Evolutionary conservation across 2,888 invertebrate species (phyloP).

Genomic region (Rotaria magnacalcarata): DNA sequence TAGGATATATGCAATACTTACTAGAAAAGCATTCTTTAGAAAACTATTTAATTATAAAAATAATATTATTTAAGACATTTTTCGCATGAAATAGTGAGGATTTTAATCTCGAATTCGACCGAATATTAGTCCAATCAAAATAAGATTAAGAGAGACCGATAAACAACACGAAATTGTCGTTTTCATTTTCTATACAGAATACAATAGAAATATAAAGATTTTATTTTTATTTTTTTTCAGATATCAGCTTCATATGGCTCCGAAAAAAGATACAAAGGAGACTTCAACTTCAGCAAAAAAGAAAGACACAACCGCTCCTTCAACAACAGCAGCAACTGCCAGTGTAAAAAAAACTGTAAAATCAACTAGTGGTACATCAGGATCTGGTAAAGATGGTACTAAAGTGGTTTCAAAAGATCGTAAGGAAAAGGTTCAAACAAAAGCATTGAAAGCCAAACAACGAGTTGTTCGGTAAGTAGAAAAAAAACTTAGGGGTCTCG

Average conservation of each 20-base stretch:
- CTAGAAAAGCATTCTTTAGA: background rate
- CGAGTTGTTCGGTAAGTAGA: background rate
- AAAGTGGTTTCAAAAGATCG: conserved; percentile 2
- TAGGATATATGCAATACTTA: background rate
- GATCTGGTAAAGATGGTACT: background rate
- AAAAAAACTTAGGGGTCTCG: background rate
- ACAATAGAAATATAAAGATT: background rate
- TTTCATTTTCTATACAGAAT: background rate
- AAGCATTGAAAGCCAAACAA: conserved; percentile 15
- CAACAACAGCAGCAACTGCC: conserved; percentile 1
- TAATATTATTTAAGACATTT: background rate
- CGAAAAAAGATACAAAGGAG: conserved; percentile 10
- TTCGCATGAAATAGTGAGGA: background rate
- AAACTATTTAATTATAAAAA: background rate
- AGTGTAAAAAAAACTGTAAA: background rate
- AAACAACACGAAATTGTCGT: background rate
- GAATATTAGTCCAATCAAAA: background rate
- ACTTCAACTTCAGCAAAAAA: background rate
- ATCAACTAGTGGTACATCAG: background rate
- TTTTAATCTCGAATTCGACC: background rate
- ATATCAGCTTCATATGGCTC: background rate
- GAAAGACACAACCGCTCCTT: background rate
- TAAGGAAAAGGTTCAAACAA: conserved; percentile 32
- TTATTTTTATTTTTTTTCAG: background rate
- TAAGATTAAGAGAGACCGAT: background rate